Conservation (phyloP, 2,113 vertebrate genomes). For the Accipiter virgatus region DNA sequence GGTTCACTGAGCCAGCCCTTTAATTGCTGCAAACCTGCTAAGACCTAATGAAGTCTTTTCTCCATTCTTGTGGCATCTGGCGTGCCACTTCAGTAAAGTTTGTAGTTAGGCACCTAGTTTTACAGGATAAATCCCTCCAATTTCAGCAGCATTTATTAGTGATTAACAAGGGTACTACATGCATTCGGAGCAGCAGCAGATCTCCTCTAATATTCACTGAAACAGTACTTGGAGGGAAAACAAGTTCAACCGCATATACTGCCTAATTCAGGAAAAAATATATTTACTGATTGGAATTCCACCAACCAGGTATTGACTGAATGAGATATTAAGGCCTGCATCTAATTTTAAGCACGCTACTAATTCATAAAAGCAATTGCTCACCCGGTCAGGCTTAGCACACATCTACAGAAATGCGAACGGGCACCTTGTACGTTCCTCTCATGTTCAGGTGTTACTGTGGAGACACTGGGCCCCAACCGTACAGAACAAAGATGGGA, state of each 20-base stretch:
- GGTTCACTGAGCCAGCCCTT: background rate
- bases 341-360: background rate
- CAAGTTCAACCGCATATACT: background rate
- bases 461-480: background rate
- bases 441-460: background rate
- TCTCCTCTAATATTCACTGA: background rate
- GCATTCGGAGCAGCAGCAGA: background rate
- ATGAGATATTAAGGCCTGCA: background rate
- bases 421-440: accelerated
- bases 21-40: background rate
- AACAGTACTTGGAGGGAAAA: background rate
- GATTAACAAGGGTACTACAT: background rate
- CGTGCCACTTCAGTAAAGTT: background rate
- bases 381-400: background rate
- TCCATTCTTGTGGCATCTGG: background rate
- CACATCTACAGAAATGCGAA: background rate
- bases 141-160: background rate
- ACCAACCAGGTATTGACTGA: background rate
- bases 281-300: background rate
- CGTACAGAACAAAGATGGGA: too few relatives aligned
- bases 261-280: background rate
- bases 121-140: background rate
- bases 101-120: background rate
- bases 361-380: background rate
- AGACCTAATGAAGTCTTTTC: background rate